Conservation (phyloP, 2,797 vertebrate genomes). For the Leontopithecus rosalia region DNA sequence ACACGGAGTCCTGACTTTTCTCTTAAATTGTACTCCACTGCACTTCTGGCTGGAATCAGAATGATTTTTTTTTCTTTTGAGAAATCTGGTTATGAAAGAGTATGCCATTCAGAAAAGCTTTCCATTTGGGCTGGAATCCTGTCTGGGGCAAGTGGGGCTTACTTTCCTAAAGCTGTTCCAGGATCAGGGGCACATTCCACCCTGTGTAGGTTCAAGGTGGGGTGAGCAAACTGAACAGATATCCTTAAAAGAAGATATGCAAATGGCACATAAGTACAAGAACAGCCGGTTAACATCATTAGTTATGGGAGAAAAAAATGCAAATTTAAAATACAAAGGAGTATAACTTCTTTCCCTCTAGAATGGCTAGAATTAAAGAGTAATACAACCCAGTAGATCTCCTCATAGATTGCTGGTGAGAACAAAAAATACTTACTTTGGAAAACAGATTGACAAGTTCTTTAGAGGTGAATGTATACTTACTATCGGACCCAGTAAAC, state of each 20-base stretch:
- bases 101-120: neutral
- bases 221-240: neutral
- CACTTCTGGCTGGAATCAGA: neutral
- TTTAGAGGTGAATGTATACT: neutral
- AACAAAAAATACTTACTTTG: neutral
- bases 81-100: slow-evolving; percentile 21
- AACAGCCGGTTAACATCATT: neutral
- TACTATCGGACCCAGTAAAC: neutral
- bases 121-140: neutral
- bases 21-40: neutral
- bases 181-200: neutral
- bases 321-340: neutral
- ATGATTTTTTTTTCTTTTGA: neutral
- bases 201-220: neutral
- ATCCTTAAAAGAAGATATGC: neutral
- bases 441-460: neutral
- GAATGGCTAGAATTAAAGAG: neutral
- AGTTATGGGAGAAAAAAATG: neutral
- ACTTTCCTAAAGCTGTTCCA: neutral
- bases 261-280: neutral
- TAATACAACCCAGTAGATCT: neutral
- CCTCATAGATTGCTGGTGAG: neutral
- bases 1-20: neutral
- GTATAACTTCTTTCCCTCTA: neutral
- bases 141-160: neutral